phyloP scores from a whole-genome alignment of 2,113 vertebrate genomes.

The Porphyrio hochstetteri region DNA sequence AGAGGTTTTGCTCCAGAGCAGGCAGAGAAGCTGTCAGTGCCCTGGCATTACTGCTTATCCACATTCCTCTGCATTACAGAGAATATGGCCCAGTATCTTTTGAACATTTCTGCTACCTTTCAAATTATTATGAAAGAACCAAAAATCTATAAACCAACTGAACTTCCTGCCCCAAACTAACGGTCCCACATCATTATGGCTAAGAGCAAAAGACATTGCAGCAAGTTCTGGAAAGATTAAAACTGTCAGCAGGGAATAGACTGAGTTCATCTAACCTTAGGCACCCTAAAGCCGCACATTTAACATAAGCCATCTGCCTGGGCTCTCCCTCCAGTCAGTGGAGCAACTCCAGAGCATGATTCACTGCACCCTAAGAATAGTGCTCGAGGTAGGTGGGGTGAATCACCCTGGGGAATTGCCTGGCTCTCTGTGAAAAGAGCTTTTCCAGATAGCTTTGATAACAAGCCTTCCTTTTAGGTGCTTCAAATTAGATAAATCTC shows the following conservation, averaged over 20 bases:
- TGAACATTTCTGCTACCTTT: neutral
- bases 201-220: neutral
- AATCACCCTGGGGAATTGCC: constrained; percentile 28
- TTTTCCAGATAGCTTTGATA: neutral
- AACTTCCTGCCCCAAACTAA: neutral
- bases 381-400: neutral
- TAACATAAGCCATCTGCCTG: neutral
- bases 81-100: neutral
- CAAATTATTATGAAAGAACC: neutral
- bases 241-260: neutral
- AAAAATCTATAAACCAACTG: neutral
- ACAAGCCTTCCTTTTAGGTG: neutral
- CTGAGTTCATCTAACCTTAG: neutral
- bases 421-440: neutral
- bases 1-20: neutral
- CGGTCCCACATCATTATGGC: neutral
- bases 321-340: neutral
- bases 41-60: neutral
- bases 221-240: neutral
- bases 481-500: neutral
- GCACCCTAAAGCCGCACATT: neutral
- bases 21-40: neutral
- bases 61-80: neutral
- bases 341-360: neutral
- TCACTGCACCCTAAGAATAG: constrained; percentile 6